phyloP scores from a whole-genome alignment of 23 tunicate genomes.

The Styela clava region DNA sequence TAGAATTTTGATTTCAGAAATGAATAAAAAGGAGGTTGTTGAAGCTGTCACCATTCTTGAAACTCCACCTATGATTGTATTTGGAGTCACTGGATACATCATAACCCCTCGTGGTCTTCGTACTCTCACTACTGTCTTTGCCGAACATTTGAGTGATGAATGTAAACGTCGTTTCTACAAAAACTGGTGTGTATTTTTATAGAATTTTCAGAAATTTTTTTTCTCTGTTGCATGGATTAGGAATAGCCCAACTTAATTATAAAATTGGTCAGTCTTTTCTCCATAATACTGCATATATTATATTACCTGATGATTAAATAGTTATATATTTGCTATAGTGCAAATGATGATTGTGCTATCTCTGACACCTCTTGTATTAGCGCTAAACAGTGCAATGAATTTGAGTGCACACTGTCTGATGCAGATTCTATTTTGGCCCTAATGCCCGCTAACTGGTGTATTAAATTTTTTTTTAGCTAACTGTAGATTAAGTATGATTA shows the following conservation, averaged over 20 bases:
- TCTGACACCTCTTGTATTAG: constrained; percentile 82
- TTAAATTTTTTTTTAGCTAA: too few relatives aligned
- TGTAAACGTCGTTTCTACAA: constrained; percentile 98
- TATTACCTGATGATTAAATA: background rate
- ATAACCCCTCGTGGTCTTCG: constrained; percentile 96
- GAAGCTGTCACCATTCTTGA: constrained; percentile 97
- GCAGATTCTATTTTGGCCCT: background rate
- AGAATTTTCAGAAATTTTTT: too few relatives aligned
- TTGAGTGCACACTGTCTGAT: constrained; percentile 21
- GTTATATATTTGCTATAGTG: too few relatives aligned
- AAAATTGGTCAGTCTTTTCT: background rate
- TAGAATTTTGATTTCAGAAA: constrained; percentile 43
- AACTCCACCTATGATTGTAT: constrained; percentile 95
- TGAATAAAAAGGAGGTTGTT: constrained; percentile 96
- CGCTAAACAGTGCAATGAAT: constrained; percentile 31
- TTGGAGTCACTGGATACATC: constrained; percentile 97
- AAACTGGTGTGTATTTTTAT: constrained; percentile 71
- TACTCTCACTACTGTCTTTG: constrained; percentile 85
- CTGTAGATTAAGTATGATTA: too few relatives aligned
- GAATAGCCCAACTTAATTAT: background rate
- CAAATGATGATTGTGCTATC: constrained; percentile 61
- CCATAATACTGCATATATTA: background rate
- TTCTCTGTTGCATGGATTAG: background rate
- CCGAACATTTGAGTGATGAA: constrained; percentile 98
- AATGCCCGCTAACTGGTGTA: background rate